Conservation (phyloP, 2,113 vertebrate genomes). For the Sturnus vulgaris region DNA sequence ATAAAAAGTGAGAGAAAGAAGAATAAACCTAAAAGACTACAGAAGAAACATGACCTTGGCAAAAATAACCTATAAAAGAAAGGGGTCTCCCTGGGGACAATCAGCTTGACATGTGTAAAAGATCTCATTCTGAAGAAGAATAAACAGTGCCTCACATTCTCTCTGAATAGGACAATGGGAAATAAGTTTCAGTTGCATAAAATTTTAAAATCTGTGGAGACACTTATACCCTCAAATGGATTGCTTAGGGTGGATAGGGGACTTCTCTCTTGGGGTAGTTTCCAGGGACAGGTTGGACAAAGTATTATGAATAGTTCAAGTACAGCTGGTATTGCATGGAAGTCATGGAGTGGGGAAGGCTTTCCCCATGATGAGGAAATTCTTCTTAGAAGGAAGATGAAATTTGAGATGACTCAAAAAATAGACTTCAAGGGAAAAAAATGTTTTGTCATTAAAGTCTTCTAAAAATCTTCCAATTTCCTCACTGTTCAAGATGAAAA, state of each 20-base stretch:
- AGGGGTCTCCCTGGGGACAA: background rate
- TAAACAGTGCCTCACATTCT: background rate
- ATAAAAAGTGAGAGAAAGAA: background rate
- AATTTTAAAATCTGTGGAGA: background rate
- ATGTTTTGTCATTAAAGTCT: background rate
- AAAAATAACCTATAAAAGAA: background rate
- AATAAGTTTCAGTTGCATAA: background rate
- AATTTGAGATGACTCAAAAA: background rate
- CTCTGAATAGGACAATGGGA: background rate
- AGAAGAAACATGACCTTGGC: background rate
- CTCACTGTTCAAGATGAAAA: constrained; percentile 23
- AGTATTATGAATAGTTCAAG: background rate
- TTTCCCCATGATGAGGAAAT: background rate
- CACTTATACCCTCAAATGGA: background rate
- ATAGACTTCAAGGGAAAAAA: background rate
- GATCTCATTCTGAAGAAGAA: background rate
- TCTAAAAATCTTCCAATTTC: background rate
- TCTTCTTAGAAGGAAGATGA: background rate
- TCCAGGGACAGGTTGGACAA: background rate
- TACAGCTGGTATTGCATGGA: background rate
- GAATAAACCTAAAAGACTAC: background rate
- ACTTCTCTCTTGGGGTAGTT: background rate
- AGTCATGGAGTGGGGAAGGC: background rate
- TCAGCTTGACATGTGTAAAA: background rate
- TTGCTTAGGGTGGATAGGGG: background rate